A percentile compares a stretch with the other conserved stretches of the same genome.
These are phyloP conservation scores for Noctua fimbriata DNA, from an alignment of 2,888 invertebrate genomes.

Conservation along the genomic window DNA sequence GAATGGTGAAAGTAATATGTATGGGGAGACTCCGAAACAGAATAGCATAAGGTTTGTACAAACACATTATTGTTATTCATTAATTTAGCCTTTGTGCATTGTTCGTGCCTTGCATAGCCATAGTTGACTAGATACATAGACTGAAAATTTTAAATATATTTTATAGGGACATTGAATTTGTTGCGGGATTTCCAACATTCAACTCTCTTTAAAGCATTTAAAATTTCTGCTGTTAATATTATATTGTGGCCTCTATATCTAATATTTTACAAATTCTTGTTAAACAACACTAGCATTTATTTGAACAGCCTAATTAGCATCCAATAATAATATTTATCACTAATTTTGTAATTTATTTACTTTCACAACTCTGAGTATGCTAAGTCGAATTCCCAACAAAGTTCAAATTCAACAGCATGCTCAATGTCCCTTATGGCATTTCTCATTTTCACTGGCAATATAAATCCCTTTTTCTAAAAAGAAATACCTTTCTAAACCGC, in stretches of 20 bases:
- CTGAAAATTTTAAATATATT: neutral
- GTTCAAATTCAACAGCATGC: neutral
- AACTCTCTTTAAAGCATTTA: neutral
- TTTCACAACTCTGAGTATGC: neutral
- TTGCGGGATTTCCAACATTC: neutral
- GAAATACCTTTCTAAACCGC: neutral
- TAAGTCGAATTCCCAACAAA: neutral
- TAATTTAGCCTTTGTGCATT: conserved; percentile 4
- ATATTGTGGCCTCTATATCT: neutral
- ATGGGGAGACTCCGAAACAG: conserved; percentile 79
- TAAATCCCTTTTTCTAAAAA: neutral
- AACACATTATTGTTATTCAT: neutral
- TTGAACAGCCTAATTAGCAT: neutral
- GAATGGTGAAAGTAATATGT: conserved; percentile 80
- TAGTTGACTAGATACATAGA: neutral
- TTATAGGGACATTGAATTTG: neutral
- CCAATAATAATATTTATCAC: neutral
- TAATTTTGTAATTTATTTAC: neutral
- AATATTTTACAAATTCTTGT: neutral
- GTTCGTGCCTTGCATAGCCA: neutral
- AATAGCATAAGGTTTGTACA: conserved; percentile 83
- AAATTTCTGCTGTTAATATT: neutral
- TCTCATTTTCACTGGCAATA: neutral
- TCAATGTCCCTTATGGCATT: neutral
- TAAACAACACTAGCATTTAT: neutral